These are phyloP conservation scores for Notodonta dromedarius DNA, from an alignment of 2,888 invertebrate genomes.

Conservation along the genomic window DNA sequence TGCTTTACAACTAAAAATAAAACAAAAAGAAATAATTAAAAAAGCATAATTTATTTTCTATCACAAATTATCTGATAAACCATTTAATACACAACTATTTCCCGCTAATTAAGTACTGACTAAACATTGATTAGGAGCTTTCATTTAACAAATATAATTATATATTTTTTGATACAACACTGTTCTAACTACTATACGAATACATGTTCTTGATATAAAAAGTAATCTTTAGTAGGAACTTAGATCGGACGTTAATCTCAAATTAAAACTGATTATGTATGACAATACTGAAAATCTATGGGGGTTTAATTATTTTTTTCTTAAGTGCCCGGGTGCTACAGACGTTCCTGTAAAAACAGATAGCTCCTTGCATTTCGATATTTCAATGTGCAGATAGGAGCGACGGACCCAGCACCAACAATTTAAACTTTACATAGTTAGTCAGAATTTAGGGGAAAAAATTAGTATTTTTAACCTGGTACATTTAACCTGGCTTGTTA, in stretches of 20 bases:
- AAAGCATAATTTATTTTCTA: conserved; percentile 76
- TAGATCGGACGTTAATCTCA: conserved; percentile 67
- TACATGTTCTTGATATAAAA: conserved; percentile 30
- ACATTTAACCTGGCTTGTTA: conserved; percentile 1
- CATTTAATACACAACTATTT: conserved; percentile 63
- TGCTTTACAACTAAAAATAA: conserved; percentile 72
- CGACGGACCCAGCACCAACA: conserved; percentile 37
- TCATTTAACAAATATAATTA: conserved; percentile 46
- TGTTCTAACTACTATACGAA: conserved; percentile 14
- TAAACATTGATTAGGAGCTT: conserved; percentile 79
- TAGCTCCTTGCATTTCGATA: conserved; percentile 47
- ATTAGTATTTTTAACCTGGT: conserved; percentile 6
- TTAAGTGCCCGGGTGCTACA: conserved; percentile 69
- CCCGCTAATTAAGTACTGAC: conserved; percentile 75
- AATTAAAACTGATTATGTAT: conserved; percentile 49
- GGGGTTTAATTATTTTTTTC: conserved; percentile 53
- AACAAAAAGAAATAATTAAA: conserved; percentile 71
- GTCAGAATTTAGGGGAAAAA: conserved; percentile 45
- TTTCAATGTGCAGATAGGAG: conserved; percentile 25
- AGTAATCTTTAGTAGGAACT: conserved; percentile 62
- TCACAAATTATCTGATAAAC: conserved; percentile 62
- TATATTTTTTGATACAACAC: conserved; percentile 36
- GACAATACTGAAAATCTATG: conserved; percentile 43
- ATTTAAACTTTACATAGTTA: conserved; percentile 43
- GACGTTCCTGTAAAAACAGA: conserved; percentile 78